Base-by-base conservation (phyloP, 1,140 invertebrate species). In the Drosophila kanapiae region DNA sequence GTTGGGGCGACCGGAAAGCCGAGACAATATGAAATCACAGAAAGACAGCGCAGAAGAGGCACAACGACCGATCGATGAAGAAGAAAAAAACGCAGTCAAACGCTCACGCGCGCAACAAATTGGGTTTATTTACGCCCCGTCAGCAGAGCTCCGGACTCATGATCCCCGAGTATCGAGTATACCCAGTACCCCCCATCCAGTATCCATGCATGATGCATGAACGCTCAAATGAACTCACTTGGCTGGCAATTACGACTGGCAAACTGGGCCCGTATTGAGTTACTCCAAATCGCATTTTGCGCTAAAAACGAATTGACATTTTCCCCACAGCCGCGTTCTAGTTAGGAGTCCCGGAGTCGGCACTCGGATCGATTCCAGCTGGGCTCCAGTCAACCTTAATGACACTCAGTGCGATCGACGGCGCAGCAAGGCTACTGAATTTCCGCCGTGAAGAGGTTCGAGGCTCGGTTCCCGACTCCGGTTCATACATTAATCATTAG, bases 401-500 rank as follows among this genome's bases (percentile, higher is more conserved):
- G 85, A 90, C 81, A 85, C 85, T 90, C 81, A 69, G 49, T 51
- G 72, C 80, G 84, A 87, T 87, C 84, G 84, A 87, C 80, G 69
- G 77, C 58, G 77, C 77, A 60, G 84, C 62, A 51, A 69, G 74
- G 81, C 85, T 90, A 85, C 85, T 90, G 85, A 64, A 88, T 78
- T 82, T 77, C 38, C 43, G 67, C 47, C 31, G 48, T 42, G 67
- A 75, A 69, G 5, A 51, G 27, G 53, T 31, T 27, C n/a, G 16
- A 8, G 23, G 23, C 23, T 49, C 9, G 31, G 0, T 8, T 5
- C 16, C 11, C 51, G 33, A 14, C 33, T 54, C 18, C 33, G 48
- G 74, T 78, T 90, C 85, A 90, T 90, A 82, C 85, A 88, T 88
- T 91, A 88, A 88, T 90, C 85, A 88, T 90, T 81, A 72, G 85